Conservation (phyloP, 2,113 vertebrate species). For the Corydoras sp. region DNA sequence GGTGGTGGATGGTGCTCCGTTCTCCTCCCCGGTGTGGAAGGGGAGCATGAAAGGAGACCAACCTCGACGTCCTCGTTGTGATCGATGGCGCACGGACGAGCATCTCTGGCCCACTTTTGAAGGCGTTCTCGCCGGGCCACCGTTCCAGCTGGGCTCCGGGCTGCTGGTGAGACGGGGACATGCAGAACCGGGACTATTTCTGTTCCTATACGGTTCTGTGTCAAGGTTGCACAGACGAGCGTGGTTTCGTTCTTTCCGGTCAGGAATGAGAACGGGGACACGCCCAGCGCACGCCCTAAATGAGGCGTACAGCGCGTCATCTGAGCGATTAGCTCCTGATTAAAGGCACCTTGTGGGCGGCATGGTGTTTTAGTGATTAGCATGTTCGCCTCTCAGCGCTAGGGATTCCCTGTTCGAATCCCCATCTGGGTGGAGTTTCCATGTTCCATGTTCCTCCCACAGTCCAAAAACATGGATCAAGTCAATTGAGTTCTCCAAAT, state of each 20-base stretch:
- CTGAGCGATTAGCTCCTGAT: too few relatives aligned
- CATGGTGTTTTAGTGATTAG: too few relatives aligned
- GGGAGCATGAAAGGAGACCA: conserved; percentile 19
- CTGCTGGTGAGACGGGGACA: conserved; percentile 28
- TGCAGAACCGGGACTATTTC: conserved; percentile 27
- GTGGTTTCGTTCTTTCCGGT: conserved; percentile 1
- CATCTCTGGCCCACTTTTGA: conserved; percentile 45
- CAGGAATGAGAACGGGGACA: conserved; percentile 20
- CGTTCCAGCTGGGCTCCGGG: conserved; percentile 41
- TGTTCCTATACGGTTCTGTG: conserved; percentile 34
- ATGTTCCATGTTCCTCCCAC: too few relatives aligned
- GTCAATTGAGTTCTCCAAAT: too few relatives aligned
- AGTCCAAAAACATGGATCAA: too few relatives aligned
- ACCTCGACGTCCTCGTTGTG: conserved; percentile 34
- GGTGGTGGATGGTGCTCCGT: too few relatives aligned
- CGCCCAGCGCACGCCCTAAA: too few relatives aligned
- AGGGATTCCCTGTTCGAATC: too few relatives aligned
- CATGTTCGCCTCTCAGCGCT: too few relatives aligned
- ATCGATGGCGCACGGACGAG: conserved; percentile 43
- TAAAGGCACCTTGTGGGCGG: too few relatives aligned
- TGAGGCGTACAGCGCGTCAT: too few relatives aligned
- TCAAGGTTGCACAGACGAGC: conserved; percentile 48
- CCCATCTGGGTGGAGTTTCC: too few relatives aligned
- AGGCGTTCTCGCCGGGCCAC: conserved; percentile 35
- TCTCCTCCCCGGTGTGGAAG: conserved; percentile 25